phyloP scores from a whole-genome alignment of 2,797 vertebrate species.

The Parauchenoglanis punctatus region DNA sequence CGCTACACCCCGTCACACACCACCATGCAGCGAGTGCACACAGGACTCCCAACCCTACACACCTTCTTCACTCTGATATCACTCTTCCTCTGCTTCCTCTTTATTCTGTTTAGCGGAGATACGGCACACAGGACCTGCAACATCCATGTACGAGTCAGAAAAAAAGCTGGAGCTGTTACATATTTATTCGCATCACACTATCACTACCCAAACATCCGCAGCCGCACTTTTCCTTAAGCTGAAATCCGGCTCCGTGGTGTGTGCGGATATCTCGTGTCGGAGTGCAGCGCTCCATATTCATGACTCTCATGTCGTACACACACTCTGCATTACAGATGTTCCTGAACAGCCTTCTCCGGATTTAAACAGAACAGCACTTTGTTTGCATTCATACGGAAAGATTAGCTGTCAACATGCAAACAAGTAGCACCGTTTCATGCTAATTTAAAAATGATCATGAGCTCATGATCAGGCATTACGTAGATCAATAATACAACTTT shows the following conservation, averaged over 20 bases:
- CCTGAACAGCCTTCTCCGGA: neutral
- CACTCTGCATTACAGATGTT: neutral
- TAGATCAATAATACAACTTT: neutral
- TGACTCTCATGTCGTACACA: neutral
- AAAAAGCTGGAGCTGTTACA: neutral
- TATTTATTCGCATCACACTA: constrained; percentile 5
- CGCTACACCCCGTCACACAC: neutral
- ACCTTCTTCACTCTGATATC: neutral
- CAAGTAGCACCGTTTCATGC: neutral
- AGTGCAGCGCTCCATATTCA: constrained; percentile 7
- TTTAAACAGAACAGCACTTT: neutral
- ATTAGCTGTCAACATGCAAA: neutral
- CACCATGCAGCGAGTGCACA: neutral
- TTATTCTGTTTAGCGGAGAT: constrained; percentile 5
- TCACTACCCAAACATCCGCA: neutral
- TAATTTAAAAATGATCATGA: neutral
- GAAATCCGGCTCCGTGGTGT: neutral
- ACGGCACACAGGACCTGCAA: neutral
- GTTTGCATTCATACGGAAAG: neutral
- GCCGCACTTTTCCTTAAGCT: neutral
- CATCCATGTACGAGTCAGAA: no score
- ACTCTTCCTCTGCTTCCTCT: neutral
- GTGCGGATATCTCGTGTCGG: neutral
- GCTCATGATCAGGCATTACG: neutral
- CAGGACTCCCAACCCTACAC: neutral